Conservation (phyloP, 2,888 invertebrate genomes). For the Hermodice carunculata region DNA sequence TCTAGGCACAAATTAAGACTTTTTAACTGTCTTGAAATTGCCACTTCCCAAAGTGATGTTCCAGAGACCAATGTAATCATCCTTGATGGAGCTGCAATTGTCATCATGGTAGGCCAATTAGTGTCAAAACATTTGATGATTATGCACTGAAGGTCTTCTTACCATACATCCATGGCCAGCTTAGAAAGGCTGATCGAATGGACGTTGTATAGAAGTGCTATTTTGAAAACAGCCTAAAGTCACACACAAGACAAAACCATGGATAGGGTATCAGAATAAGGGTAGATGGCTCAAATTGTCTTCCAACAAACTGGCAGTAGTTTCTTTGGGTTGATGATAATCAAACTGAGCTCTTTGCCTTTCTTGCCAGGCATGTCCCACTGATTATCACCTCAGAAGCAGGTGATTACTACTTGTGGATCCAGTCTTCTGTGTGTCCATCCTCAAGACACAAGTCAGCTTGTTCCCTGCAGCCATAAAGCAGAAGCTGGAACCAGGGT, state of each 20-base stretch:
- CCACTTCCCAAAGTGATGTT: neutral
- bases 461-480: constrained; percentile 35
- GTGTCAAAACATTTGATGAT: neutral
- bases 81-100: constrained; percentile 9
- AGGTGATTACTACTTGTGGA: no score
- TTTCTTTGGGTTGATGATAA: no score
- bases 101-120: neutral
- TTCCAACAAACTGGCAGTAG: constrained; percentile 31
- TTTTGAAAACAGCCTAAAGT: constrained; percentile 25
- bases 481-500: constrained; percentile 37
- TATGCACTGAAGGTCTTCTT: constrained; percentile 9
- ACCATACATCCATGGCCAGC: constrained; percentile 10
- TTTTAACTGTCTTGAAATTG: neutral
- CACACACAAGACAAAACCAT: neutral
- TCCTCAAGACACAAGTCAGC: neutral
- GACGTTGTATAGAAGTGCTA: constrained; percentile 34
- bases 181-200: constrained; percentile 5
- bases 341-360: no score
- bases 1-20: neutral
- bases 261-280: constrained; percentile 13
- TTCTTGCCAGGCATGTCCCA: no score
- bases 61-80: constrained; percentile 1
- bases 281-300: constrained; percentile 6
- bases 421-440: no score
- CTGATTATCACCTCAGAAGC: no score